Evolutionary conservation across 2,888 invertebrate species (phyloP).

Genomic region (Hecatera dysodea): DNA sequence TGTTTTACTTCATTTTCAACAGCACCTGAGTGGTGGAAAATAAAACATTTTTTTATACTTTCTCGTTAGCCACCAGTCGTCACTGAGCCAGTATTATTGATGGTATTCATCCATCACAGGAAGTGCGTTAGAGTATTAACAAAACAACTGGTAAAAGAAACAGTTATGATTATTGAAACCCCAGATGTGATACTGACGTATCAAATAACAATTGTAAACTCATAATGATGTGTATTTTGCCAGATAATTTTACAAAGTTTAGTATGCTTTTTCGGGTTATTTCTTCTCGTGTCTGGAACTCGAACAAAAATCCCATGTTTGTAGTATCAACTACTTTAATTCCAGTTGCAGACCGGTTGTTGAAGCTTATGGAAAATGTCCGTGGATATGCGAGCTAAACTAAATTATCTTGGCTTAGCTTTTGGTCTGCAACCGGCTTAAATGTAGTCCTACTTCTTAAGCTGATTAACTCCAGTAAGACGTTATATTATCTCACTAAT

Average conservation of each 20-base stretch:
- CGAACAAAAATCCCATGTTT: neutral
- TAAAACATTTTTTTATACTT: neutral
- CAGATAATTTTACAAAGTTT: neutral
- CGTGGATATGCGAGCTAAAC: neutral
- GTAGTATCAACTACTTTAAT: neutral
- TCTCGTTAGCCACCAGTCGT: constrained; percentile 1
- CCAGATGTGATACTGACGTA: neutral
- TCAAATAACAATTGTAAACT: neutral
- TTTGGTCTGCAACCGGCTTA: neutral
- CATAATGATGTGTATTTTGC: neutral
- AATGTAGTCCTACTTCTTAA: neutral
- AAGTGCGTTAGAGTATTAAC: neutral
- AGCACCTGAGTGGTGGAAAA: neutral
- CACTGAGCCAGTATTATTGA: neutral
- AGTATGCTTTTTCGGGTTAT: neutral
- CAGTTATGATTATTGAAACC: neutral
- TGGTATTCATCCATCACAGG: neutral
- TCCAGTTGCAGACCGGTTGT: neutral
- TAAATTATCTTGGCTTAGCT: neutral
- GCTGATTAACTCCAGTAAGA: neutral
- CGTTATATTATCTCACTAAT: neutral
- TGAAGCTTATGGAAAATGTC: neutral
- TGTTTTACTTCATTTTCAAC: constrained; percentile 3
- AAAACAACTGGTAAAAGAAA: neutral
- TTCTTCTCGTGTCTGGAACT: neutral